Evolutionary conservation across 1,140 invertebrate genomes (phyloP).

Genomic region (Drosophila bipectinata): DNA sequence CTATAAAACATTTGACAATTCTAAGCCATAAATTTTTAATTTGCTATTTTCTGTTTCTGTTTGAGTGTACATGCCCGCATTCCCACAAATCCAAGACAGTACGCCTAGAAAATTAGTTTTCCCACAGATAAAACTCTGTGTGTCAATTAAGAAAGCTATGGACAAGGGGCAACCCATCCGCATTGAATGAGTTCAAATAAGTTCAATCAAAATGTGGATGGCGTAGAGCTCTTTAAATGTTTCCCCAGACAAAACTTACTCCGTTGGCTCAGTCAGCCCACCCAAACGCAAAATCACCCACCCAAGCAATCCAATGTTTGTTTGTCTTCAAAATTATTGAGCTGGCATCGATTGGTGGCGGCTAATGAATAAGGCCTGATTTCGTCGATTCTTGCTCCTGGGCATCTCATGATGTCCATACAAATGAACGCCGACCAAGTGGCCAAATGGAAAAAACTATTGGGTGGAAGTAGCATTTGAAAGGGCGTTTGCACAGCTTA

Average conservation of each 20-base stretch:
- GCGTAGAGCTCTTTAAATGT: constrained; percentile 70
- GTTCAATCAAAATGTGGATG: constrained; percentile 73
- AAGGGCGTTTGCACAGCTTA: constrained; percentile 33
- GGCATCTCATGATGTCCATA: constrained; percentile 53
- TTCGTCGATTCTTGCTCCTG: constrained; percentile 51
- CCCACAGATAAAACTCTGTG: constrained; percentile 75
- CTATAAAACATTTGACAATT: too few species aligned
- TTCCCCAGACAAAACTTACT: constrained; percentile 24
- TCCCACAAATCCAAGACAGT: constrained; percentile 37
- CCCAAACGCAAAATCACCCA: constrained; percentile 5
- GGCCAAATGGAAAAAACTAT: constrained; percentile 11
- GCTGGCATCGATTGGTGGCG: constrained; percentile 41
- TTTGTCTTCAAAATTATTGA: constrained; percentile 66
- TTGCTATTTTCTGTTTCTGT: background rate
- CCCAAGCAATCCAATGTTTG: constrained; percentile 17
- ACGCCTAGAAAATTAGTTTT: constrained; percentile 76
- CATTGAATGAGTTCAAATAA: constrained; percentile 52
- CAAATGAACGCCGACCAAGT: constrained; percentile 43
- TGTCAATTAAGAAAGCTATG: constrained; percentile 68
- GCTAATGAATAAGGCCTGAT: constrained; percentile 80
- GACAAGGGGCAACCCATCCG: constrained; percentile 39
- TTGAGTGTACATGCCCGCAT: constrained; percentile 9
- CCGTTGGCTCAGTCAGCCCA: constrained; percentile 1
- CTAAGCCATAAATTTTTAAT: background rate
- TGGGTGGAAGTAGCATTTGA: constrained; percentile 23